Evolutionary conservation across 23 tunicate species (phyloP), one percentile per base, ranked within the genome.

Genomic region (Ascidia mentula): DNA sequence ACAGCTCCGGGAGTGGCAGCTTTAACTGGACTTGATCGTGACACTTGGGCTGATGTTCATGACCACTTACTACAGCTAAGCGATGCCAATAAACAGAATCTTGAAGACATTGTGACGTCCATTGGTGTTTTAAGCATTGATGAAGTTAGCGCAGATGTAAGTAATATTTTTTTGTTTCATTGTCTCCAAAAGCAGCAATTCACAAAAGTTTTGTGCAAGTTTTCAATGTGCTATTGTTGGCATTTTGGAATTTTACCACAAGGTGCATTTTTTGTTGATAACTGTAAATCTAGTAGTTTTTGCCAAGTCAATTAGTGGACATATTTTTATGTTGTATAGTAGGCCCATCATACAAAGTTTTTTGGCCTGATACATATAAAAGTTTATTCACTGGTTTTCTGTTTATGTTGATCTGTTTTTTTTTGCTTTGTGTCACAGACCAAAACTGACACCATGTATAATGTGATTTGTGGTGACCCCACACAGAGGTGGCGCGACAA

Each of bases 401-500:
- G n/a, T n/a, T n/a, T n/a, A n/a, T n/a, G n/a, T n/a, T n/a, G n/a
- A n/a, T n/a, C n/a, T n/a, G n/a, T n/a, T n/a, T n/a, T n/a, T n/a
- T n/a, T n/a, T n/a, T n/a, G n/a, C n/a, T n/a, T 53, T 53, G 22
- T 53, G 7, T 74, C 38, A 18, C 26, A 74, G 78, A 36, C 38
- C n/a, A 37, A 34, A 26, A 60, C 82, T 28, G 89, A 84, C 9
- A 35, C 85, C 59, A 36, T 90, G 72, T 33, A 40, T 37, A 60
- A 80, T 30, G 97, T 76, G 18, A 1, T 82, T 37, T 20, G 70
- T 76, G 90, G 84, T 6, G 53, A 88, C 32, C 82, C 86, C 2
- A 77, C 79, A 5, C 69, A 76, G 0, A 76, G 97, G 26, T 91
- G 97, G 97, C 36, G 85, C 30, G 97, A 91, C 71, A 91, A 91